These are phyloP conservation scores for Mionectes macconnelli DNA, from an alignment of 2,113 vertebrate species.

Conservation along the genomic window DNA sequence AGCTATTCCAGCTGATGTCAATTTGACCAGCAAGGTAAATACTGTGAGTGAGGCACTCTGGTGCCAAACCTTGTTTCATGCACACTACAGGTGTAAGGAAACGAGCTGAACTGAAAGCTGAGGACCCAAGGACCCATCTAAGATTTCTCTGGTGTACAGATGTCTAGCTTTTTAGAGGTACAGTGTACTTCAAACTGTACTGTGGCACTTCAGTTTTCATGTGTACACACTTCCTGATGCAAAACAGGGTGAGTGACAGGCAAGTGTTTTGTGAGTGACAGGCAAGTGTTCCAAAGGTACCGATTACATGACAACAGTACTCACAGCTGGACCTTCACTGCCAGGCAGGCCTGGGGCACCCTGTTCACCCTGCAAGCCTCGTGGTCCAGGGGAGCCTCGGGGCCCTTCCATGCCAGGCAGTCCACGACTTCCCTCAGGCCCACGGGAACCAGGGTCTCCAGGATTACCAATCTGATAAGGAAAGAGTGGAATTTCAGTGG, in stretches of 20 bases:
- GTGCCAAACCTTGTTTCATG: not conserved
- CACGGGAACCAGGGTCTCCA: constrained; percentile 86
- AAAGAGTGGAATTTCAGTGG: not conserved
- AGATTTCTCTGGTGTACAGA: not conserved
- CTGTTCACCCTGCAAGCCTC: constrained; percentile 92
- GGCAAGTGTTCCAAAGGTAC: not conserved
- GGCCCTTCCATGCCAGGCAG: constrained; percentile 91
- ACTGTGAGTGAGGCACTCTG: not conserved
- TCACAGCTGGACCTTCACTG: constrained; percentile 88
- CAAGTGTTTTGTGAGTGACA: not conserved
- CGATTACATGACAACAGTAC: constrained; percentile 1
- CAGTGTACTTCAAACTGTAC: not conserved
- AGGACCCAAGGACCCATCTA: not conserved
- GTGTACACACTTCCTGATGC: rapidly evolving
- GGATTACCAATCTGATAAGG: constrained; percentile 80
- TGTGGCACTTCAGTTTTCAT: not conserved
- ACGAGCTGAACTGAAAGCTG: not conserved
- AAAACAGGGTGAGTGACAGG: not conserved
- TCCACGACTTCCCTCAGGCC: constrained; percentile 88
- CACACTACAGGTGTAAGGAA: too few relatives aligned
- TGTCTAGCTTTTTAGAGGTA: not conserved
- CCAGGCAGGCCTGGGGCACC: constrained; percentile 88
- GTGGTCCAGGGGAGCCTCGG: constrained; percentile 83
- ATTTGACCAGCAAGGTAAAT: not conserved
- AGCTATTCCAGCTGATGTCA: not conserved